These are phyloP conservation scores for Acestrorhynchus altus DNA, from an alignment of 2,797 vertebrate species.

Conservation along the genomic window DNA sequence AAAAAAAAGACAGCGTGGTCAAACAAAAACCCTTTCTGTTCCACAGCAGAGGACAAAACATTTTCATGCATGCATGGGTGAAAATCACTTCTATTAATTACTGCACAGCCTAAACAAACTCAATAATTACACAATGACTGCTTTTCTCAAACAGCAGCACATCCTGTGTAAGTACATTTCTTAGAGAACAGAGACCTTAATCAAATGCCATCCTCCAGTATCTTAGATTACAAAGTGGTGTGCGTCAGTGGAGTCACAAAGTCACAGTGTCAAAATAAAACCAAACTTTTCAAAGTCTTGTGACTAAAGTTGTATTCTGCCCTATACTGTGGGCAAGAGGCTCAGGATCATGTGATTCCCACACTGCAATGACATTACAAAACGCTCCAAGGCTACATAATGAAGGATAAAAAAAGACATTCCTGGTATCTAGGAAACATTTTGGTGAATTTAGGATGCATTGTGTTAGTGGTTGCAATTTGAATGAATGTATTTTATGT, in stretches of 20 bases:
- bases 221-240: background rate
- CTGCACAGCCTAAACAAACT: background rate
- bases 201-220: background rate
- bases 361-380: background rate
- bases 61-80: background rate
- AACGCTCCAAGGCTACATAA: background rate
- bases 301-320: background rate
- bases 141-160: conserved; percentile 9
- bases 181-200: background rate
- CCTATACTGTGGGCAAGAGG: background rate
- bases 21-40: conserved; percentile 26
- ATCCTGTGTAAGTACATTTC: conserved; percentile 17
- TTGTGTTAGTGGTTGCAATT: too few species aligned
- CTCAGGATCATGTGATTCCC: background rate
- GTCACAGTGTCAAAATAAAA: background rate
- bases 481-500: too few species aligned
- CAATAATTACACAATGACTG: background rate
- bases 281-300: background rate
- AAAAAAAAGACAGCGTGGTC: conserved; percentile 26
- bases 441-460: too few species aligned
- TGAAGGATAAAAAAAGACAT: too few species aligned
- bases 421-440: background rate
- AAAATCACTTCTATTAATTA: conserved; percentile 49
- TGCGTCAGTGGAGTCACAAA: background rate
- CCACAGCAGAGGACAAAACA: conserved; percentile 35